Evolutionary conservation across 2,113 vertebrate species (phyloP).

Genomic region (Emydocephalus ijimae): DNA sequence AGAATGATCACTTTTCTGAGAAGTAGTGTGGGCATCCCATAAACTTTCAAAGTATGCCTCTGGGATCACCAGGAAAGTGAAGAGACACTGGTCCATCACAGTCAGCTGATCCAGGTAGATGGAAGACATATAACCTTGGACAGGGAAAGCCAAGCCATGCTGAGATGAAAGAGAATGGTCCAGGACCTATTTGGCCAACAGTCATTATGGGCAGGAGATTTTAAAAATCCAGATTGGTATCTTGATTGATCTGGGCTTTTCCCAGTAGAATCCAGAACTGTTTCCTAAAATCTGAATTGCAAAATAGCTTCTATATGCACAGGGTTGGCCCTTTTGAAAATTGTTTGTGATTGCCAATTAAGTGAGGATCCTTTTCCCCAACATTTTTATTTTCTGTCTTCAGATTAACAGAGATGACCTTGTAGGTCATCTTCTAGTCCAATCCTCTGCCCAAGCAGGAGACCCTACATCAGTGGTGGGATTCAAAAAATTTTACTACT

Average conservation of each 20-base stretch:
- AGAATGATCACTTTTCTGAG: not conserved
- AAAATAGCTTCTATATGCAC: not conserved
- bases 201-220: not conserved
- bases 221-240: not conserved
- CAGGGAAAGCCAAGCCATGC: not conserved
- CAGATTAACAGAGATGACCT: not conserved
- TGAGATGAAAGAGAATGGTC: not conserved
- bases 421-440: too few species aligned
- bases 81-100: not conserved
- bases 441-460: too few species aligned
- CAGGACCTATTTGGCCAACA: not conserved
- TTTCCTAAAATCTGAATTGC: not conserved
- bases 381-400: not conserved
- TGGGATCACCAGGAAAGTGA: not conserved
- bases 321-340: not conserved
- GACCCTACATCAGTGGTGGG: too few species aligned
- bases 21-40: not conserved
- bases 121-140: not conserved
- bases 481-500: too few species aligned
- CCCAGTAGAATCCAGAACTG: not conserved
- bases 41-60: not conserved
- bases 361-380: not conserved
- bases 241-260: not conserved
- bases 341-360: not conserved
- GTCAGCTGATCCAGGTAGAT: not conserved